Evolutionary conservation across 2,113 vertebrate genomes (phyloP), one percentile per base, ranked within the genome.

Genomic region (Trinectes maculatus): DNA sequence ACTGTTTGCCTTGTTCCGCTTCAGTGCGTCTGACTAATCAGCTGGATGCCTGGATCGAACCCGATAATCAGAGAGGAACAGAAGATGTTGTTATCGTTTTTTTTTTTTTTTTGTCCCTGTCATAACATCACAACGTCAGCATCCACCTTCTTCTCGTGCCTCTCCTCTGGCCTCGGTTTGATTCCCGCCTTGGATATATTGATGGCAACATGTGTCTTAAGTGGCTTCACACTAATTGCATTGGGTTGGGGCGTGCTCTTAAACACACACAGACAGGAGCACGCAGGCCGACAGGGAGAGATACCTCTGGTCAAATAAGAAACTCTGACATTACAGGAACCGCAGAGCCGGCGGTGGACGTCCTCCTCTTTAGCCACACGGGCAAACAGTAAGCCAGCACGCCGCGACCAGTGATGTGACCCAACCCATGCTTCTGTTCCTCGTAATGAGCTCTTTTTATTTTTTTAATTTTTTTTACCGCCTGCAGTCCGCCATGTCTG

Each of bases 11-110:
- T 3, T 25, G 80, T 79, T 86, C 71, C 69, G 79, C 80, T 49
- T 76, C 72, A 69, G 46, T 57, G 79, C 40, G 3, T 74, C 63
- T 40, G n/a, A 76, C 39, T 83, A 86, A 83, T 81, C 74, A 81
- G 65, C 33, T 49, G 26, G 49, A 65, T 46, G 49, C 53, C 36
- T 1, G 1, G 10, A 59, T 13, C 39, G 57, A 73, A 63, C 37
- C 25, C 58, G 53, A 79, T 71, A 39, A 65, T 29, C 59, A 43
- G 34, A 57, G 48, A 67, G 12, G 36, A 58, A 37, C 4, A 37
- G 64, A 69, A 36, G 29, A 61, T 13, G 3, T 47, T 69, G 21
- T 9, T 47, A 52, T 31, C 15, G 8, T 33, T 49, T 25, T 37
- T 48, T n/a, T 73, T 8, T n/a, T 40, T n/a, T 37, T n/a, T n/a